Evolutionary conservation across 2,113 vertebrate genomes (phyloP).

Genomic region (Sphyrna mokarran): DNA sequence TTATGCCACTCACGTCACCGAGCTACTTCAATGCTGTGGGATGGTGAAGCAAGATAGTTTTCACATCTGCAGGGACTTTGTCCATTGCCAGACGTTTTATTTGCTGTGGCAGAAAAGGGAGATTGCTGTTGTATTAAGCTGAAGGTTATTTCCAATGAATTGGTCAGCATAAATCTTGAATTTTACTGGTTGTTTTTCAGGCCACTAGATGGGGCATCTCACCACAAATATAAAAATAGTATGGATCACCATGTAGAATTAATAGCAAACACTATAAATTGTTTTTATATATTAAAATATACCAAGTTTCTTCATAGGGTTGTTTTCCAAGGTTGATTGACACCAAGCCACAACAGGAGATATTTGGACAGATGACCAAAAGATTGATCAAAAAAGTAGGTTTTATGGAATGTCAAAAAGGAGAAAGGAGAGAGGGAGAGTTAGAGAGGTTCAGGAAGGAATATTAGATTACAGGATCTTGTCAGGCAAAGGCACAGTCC

Average conservation of each 20-base stretch:
- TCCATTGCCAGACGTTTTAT: neutral
- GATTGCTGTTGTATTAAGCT: neutral
- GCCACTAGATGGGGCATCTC: slow-evolving; percentile 22
- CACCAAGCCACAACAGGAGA: neutral
- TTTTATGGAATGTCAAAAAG: neutral
- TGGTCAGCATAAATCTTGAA: neutral
- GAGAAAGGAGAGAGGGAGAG: neutral
- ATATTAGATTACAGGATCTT: too few relatives aligned
- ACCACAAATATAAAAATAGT: slow-evolving; percentile 11
- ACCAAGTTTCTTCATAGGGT: neutral
- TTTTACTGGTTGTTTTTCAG: neutral
- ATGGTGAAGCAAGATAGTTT: neutral
- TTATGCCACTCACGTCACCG: too few relatives aligned
- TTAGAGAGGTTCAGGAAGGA: neutral
- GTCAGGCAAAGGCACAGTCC: too few relatives aligned
- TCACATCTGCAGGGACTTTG: neutral
- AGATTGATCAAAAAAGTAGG: neutral
- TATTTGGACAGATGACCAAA: too few relatives aligned
- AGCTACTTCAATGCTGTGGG: too few relatives aligned
- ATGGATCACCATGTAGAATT: neutral
- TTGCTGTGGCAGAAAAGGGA: neutral
- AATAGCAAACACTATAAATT: neutral
- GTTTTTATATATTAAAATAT: neutral
- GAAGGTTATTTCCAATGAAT: neutral
- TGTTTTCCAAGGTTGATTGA: neutral